These are phyloP conservation scores for Laterallus jamaicensis DNA, from an alignment of 2,113 vertebrate genomes.

Conservation along the genomic window DNA sequence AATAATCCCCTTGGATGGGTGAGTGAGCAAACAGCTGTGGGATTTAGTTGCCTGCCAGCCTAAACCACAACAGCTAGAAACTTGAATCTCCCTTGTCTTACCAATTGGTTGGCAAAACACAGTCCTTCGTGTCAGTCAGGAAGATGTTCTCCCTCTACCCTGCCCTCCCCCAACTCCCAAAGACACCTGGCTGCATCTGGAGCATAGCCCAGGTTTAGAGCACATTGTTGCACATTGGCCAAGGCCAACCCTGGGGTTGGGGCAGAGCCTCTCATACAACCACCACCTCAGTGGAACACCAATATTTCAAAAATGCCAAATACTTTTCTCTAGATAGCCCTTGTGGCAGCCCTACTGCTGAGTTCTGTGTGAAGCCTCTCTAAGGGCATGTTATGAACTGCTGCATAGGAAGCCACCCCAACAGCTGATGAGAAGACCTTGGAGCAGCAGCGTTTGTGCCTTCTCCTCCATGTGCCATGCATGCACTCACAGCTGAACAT, in stretches of 20 bases:
- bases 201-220: neutral
- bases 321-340: neutral
- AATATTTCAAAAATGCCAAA: neutral
- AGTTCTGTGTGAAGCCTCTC: neutral
- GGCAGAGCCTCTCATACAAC: no score
- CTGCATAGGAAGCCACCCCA: neutral
- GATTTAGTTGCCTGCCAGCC: no score
- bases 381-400: neutral
- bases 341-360: neutral
- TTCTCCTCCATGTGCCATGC: neutral
- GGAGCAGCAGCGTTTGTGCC: no score
- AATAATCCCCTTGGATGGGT: no score
- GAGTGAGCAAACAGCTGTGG: no score
- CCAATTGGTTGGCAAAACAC: neutral
- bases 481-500: neutral
- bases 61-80: neutral
- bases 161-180: no score
- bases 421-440: neutral
- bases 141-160: neutral
- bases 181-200: no score
- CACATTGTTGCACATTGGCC: accelerated
- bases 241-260: accelerated
- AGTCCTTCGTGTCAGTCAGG: neutral
- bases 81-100: no score
- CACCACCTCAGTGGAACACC: accelerated